Base-by-base conservation (phyloP, 2,888 invertebrate genomes). In the Sarcophaga caerulescens region DNA sequence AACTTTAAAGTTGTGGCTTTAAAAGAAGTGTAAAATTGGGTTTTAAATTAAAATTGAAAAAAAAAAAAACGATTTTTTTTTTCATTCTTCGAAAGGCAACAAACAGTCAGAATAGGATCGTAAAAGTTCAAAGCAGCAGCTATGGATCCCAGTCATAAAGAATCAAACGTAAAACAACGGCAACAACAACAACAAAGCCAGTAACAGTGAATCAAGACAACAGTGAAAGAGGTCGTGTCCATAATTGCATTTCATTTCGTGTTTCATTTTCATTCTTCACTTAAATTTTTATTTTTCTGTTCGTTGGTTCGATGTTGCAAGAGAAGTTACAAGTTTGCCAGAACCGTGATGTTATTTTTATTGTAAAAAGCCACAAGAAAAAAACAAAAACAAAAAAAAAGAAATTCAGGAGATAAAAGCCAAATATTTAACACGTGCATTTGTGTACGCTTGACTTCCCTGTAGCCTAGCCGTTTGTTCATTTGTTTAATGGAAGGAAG, bases 341-440 rank as follows among this genome's bases (percentile, higher is more conserved):
- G 62, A 80, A 76, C 65, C 71, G 52, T 83, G 69, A 69, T 66
- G 76, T 77, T 83, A 57, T 73, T 66, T 73, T 35, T 68, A 5
- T 12, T 68, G 25, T 60, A 66, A 69, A n/a, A 62, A 70, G 52
- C 52, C 75, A 75, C 57, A 76, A 81, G 68, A 63, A 44, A 66
- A 73, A 63, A 17, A n/a, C n/a, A 25, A 47, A 47, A 14, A 47
- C 4, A 47, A 4, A 47, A 14, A 47, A 0, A 47, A 52, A n/a
- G n/a, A n/a, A 52, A 52, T 52, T 17, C 14, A 52, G 52, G 3
- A 35, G 35, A 35, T 35, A 35, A 35, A 35, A 35, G 60, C 21
- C 74, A 76, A 76, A 76, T 81, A 85, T 74, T 85, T 85, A 81
- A 81, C 85, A 85, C 85, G 81, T 81, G 68, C 81, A 85, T 63